phyloP scores from a whole-genome alignment of 2,113 vertebrate species.

The Thermophis baileyi region DNA sequence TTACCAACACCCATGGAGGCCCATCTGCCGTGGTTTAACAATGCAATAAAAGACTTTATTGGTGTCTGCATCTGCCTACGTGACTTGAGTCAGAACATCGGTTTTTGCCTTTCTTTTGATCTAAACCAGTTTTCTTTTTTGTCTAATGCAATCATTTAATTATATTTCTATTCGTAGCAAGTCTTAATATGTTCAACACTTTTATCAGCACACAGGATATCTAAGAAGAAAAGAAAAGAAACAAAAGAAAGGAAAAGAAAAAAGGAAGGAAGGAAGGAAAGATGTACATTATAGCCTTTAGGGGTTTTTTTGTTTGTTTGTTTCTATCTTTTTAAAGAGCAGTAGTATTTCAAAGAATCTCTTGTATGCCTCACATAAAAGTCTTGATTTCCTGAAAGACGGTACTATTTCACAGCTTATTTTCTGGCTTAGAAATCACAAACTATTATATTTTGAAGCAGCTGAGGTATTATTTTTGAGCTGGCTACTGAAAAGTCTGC shows the following conservation, averaged over 20 bases:
- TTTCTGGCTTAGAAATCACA: background rate
- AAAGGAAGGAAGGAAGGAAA: background rate
- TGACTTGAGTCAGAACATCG: background rate
- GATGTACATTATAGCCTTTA: background rate
- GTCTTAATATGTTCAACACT: background rate
- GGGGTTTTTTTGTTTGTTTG: background rate
- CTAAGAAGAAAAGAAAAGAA: background rate
- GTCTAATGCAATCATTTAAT: background rate
- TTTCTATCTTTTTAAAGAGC: background rate
- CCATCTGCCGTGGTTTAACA: background rate
- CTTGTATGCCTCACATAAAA: background rate
- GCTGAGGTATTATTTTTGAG: background rate
- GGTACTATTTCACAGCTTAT: background rate
- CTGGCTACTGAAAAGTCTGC: background rate
- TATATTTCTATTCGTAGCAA: background rate
- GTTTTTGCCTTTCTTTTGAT: background rate
- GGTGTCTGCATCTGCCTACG: background rate
- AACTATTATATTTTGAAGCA: background rate
- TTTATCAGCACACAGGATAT: background rate
- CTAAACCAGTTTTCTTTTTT: background rate
- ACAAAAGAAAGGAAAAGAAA: background rate
- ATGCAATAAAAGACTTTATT: background rate
- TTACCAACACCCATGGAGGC: background rate
- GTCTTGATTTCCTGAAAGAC: background rate
- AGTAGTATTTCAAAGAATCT: background rate